Evolutionary conservation across 2,888 invertebrate species (phyloP).

Genomic region (Euclidia mi): DNA sequence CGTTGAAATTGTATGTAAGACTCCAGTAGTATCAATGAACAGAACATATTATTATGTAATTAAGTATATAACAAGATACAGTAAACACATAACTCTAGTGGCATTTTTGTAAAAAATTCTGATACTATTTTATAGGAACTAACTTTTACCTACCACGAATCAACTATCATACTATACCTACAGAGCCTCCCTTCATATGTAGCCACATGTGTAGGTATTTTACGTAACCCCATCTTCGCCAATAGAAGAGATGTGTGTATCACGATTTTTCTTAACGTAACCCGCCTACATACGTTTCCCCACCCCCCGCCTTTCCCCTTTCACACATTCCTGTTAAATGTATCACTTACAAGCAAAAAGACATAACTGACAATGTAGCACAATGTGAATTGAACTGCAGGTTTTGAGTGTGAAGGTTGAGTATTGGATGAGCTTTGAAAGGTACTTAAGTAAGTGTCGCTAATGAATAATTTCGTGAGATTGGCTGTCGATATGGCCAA

Average conservation of each 20-base stretch:
- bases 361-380: constrained; percentile 4
- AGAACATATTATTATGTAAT: too few relatives aligned
- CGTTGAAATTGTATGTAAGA: too few relatives aligned
- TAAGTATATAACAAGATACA: too few relatives aligned
- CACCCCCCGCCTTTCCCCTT: constrained; percentile 65
- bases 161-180: background rate
- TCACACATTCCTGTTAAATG: constrained; percentile 56
- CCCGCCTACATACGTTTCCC: constrained; percentile 57
- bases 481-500: constrained; percentile 52
- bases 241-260: constrained; percentile 71
- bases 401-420: rapidly evolving
- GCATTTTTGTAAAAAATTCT: too few relatives aligned
- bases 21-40: too few relatives aligned
- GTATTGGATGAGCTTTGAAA: background rate
- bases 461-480: constrained; percentile 43
- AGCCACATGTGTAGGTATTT: constrained; percentile 23
- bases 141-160: too few relatives aligned
- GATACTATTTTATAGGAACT: too few relatives aligned
- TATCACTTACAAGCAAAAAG: constrained; percentile 4
- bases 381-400: constrained; percentile 8
- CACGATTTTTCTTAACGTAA: constrained; percentile 67
- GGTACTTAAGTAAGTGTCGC: background rate
- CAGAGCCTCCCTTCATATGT: constrained; percentile 10
- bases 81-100: too few relatives aligned
- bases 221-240: constrained; percentile 61